These are phyloP conservation scores for Phrynosoma platyrhinos DNA, from an alignment of 2,113 vertebrate species.

Conservation along the genomic window DNA sequence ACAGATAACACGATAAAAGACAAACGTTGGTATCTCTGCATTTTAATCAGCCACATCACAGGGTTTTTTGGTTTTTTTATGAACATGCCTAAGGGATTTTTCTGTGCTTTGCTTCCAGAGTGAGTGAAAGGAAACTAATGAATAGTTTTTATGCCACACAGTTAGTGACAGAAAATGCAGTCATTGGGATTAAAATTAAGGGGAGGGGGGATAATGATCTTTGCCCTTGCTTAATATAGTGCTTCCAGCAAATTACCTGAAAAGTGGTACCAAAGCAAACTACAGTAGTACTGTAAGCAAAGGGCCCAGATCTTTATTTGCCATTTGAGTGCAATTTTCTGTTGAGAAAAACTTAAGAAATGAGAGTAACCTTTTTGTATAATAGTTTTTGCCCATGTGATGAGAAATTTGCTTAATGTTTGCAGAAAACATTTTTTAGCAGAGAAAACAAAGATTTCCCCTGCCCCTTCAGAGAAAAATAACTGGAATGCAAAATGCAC, in stretches of 20 bases:
- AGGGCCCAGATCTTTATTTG: background rate
- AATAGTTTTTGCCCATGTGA: background rate
- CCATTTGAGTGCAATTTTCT: background rate
- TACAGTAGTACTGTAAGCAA: rapidly evolving
- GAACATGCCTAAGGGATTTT: slow-evolving; percentile 64
- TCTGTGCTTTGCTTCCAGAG: slow-evolving; percentile 61
- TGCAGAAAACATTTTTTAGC: background rate
- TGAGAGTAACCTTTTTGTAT: background rate
- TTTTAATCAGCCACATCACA: slow-evolving; percentile 74
- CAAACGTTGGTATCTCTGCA: slow-evolving; percentile 58
- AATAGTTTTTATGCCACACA: slow-evolving; percentile 57
- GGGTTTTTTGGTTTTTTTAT: slow-evolving; percentile 48
- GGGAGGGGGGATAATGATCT: slow-evolving; percentile 15
- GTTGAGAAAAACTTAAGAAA: background rate
- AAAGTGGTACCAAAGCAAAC: background rate
- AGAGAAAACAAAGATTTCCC: background rate
- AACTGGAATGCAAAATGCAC: background rate
- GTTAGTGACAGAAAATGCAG: slow-evolving; percentile 65
- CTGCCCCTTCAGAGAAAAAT: background rate
- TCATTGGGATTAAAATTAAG: slow-evolving; percentile 51
- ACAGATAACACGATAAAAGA: slow-evolving; percentile 66
- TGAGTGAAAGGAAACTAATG: slow-evolving; percentile 68
- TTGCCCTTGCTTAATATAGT: slow-evolving; percentile 8
- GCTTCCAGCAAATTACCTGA: slow-evolving; percentile 8
- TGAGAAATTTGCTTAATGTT: background rate